A percentile compares a stretch with the other conserved stretches of the same genome.
Evolutionary conservation across 2,888 invertebrate species (phyloP).

Genomic region (Antheraea assamensis): DNA sequence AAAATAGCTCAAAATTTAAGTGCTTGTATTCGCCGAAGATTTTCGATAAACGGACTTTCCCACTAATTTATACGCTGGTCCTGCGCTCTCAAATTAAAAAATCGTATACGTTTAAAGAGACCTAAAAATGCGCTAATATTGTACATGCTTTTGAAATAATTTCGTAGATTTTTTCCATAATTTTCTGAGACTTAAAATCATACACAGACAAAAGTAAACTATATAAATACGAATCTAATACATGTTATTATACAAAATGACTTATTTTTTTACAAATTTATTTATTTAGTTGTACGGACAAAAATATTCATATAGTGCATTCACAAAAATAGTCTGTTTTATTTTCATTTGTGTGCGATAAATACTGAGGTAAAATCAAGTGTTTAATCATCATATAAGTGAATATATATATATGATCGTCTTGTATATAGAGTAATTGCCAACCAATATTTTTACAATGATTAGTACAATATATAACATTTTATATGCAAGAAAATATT

Average conservation of each 20-base stretch:
- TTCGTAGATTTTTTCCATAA: not conserved
- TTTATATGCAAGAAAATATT: no score
- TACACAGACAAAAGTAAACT: constrained; percentile 42
- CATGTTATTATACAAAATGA: constrained; percentile 34
- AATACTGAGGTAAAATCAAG: not conserved
- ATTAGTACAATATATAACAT: no score
- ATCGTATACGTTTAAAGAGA: not conserved
- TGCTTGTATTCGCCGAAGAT: no score
- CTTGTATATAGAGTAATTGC: not conserved
- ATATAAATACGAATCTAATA: constrained; percentile 25
- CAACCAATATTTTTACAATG: no score
- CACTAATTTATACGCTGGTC: not conserved
- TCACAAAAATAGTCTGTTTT: constrained; percentile 32
- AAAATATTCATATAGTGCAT: constrained; percentile 18
- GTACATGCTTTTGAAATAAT: not conserved
- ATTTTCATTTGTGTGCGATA: not conserved
- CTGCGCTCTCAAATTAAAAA: not conserved
- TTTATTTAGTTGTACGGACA: constrained; percentile 35
- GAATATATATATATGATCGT: not conserved
- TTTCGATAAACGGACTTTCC: not conserved
- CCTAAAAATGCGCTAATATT: not conserved
- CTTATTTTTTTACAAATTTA: constrained; percentile 32
- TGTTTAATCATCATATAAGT: not conserved
- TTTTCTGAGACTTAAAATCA: not conserved
- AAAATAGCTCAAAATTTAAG: not conserved